phyloP scores from a whole-genome alignment of 2,113 vertebrate genomes.

The Rostratula benghalensis region DNA sequence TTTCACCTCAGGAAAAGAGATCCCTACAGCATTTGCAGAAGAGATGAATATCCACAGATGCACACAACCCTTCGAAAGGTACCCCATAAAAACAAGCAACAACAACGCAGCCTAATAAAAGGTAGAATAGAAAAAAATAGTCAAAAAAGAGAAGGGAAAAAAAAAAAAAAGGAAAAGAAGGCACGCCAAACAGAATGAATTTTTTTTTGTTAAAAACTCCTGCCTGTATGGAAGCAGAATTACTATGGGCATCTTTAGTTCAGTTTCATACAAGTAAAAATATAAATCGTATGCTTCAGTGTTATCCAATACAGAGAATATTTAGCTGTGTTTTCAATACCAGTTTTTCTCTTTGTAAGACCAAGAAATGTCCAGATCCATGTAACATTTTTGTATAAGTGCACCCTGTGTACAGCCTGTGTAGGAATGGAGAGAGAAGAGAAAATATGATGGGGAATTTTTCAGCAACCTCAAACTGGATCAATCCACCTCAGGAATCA shows the following conservation, averaged over 20 bases:
- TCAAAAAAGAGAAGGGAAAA: neutral
- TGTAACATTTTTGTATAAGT: neutral
- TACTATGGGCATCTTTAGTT: neutral
- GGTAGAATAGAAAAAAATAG: neutral
- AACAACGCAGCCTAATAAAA: neutral
- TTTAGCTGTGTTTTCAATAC: neutral
- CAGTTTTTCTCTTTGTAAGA: neutral
- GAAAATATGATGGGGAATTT: neutral
- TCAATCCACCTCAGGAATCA: slow-evolving; percentile 33
- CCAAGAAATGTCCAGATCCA: neutral
- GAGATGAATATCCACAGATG: neutral
- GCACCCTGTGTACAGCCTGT: fast-evolving
- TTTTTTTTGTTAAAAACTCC: neutral
- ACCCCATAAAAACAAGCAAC: neutral
- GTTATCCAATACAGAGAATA: neutral
- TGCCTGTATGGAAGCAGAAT: neutral
- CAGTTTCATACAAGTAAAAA: neutral
- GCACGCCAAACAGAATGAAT: neutral
- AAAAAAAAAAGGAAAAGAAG: neutral
- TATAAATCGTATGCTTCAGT: neutral
- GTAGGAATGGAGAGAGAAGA: neutral
- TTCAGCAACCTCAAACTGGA: neutral
- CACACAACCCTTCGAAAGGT: neutral
- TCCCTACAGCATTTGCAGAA: neutral
- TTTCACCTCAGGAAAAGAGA: neutral